Conservation (phyloP, 2,888 invertebrate species). For the Allacma fusca region DNA sequence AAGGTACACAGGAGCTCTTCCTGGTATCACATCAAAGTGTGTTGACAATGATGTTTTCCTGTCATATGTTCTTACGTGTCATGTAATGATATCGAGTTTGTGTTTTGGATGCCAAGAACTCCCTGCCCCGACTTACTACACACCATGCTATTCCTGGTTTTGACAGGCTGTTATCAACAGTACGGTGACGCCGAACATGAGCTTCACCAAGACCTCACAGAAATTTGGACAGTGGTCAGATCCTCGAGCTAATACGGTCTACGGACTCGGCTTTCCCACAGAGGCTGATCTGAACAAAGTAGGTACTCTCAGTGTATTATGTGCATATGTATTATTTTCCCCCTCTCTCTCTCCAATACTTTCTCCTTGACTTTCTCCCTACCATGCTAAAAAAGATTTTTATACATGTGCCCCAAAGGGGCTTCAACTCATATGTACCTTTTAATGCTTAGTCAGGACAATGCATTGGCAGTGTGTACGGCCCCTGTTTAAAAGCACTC, state of each 20-base stretch:
- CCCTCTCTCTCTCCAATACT: too few relatives aligned
- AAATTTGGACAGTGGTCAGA: conserved; percentile 99
- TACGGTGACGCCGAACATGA: conserved; percentile 97
- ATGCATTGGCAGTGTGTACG: too few relatives aligned
- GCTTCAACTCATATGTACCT: too few relatives aligned
- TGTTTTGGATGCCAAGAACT: background rate
- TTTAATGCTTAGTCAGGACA: too few relatives aligned
- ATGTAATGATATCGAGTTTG: background rate
- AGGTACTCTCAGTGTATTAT: conserved; percentile 24
- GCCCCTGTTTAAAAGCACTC: too few relatives aligned
- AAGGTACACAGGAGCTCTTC: too few relatives aligned
- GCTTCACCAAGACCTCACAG: conserved; percentile 97
- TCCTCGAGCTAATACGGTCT: conserved; percentile 94
- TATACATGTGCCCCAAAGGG: too few relatives aligned
- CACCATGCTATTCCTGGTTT: background rate
- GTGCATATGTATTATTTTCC: too few relatives aligned
- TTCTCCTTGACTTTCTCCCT: too few relatives aligned
- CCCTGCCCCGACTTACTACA: background rate
- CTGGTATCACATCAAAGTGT: background rate
- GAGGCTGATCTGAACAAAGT: conserved; percentile 94
- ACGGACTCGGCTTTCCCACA: conserved; percentile 93
- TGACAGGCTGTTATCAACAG: conserved; percentile 94
- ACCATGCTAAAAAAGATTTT: too few relatives aligned
- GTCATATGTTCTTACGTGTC: too few relatives aligned
- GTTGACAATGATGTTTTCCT: background rate